phyloP scores from a whole-genome alignment of 1,140 invertebrate species.

The Diachasma alloeum region DNA sequence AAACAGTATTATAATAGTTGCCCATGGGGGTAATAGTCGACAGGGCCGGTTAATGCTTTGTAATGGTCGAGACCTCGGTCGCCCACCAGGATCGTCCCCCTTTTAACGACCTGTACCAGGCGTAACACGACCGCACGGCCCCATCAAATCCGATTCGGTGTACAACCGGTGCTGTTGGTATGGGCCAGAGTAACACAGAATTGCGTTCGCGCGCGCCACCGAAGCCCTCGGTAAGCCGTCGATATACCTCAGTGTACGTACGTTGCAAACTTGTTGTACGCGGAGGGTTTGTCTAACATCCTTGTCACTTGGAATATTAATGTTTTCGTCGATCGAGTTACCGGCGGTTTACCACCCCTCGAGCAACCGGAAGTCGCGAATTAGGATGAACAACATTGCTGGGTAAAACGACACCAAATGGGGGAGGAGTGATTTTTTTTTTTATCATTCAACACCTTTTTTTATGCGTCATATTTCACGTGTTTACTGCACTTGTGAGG shows the following conservation, averaged over 20 bases:
- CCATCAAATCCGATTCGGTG: slow-evolving; percentile 37
- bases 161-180: slow-evolving; percentile 21
- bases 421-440: background rate
- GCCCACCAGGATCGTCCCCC: slow-evolving; percentile 31
- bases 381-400: background rate
- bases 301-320: slow-evolving; percentile 27
- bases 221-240: background rate
- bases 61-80: slow-evolving; percentile 33
- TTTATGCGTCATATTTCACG: background rate
- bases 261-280: background rate
- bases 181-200: background rate
- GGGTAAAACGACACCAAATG: background rate
- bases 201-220: background rate
- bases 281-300: slow-evolving; percentile 22
- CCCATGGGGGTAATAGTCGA: slow-evolving; percentile 28
- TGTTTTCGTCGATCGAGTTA: slow-evolving; percentile 20
- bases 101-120: slow-evolving; percentile 37
- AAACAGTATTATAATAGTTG: slow-evolving; percentile 21
- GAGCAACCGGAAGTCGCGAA: slow-evolving; percentile 1
- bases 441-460: background rate
- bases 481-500: background rate
- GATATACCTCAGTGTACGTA: background rate
- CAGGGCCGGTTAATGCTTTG: slow-evolving; percentile 36
- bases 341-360: background rate
- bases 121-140: slow-evolving; percentile 38